These are phyloP conservation scores for Stomorhina lunata DNA, from an alignment of 2,888 invertebrate genomes.

Conservation along the genomic window DNA sequence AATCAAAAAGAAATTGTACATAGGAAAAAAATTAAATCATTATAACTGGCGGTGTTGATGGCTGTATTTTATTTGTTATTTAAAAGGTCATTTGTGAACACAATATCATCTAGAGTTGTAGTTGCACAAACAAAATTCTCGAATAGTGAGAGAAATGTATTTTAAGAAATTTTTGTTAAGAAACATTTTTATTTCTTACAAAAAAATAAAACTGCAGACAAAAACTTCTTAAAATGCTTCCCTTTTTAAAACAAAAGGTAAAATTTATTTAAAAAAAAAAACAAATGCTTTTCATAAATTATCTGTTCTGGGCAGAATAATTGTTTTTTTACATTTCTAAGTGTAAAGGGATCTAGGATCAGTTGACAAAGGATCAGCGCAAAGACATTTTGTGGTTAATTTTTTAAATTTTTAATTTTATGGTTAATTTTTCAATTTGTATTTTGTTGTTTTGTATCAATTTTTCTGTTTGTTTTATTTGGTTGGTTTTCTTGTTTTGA, in stretches of 20 bases:
- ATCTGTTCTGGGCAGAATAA: background rate
- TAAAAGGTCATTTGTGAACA: background rate
- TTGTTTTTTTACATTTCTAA: background rate
- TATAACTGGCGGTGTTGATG: conserved; percentile 55
- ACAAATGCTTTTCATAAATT: conserved; percentile 4
- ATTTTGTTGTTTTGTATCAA: conserved; percentile 25
- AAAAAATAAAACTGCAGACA: background rate
- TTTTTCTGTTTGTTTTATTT: conserved; percentile 14
- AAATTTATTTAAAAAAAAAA: background rate
- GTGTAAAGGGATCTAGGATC: background rate
- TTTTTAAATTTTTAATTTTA: background rate
- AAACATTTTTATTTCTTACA: background rate
- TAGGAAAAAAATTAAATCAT: conserved; percentile 34
- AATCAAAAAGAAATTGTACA: conserved; percentile 18
- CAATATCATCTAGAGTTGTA: too few relatives aligned
- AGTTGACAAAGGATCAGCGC: background rate
- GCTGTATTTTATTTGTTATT: too few relatives aligned
- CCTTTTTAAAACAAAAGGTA: conserved; percentile 46
- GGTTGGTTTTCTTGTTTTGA: conserved; percentile 10
- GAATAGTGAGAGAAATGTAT: background rate
- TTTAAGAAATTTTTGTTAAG: background rate
- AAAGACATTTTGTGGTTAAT: background rate
- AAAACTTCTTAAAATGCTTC: conserved; percentile 18
- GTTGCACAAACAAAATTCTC: background rate
- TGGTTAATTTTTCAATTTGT: background rate